A percentile compares a stretch with the other conserved stretches of the same genome.
Evolutionary conservation across 1,140 invertebrate genomes (phyloP).

Genomic region (Augochlora pura): DNA sequence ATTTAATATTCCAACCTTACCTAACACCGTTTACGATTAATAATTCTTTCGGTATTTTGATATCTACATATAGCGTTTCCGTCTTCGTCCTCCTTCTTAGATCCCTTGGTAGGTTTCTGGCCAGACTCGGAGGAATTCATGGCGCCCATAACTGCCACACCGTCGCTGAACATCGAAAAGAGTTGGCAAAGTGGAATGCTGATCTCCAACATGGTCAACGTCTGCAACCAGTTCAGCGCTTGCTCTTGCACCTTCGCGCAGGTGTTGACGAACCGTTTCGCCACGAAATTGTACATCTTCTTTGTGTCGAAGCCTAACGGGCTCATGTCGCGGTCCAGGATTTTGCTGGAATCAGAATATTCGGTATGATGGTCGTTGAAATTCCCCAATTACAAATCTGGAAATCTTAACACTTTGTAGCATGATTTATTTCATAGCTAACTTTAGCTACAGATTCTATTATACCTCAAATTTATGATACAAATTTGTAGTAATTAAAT

Average conservation of each 20-base stretch:
- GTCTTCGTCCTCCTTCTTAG: constrained; percentile 70
- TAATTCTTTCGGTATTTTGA: constrained; percentile 5
- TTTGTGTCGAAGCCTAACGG: constrained; percentile 95
- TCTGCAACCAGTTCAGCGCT: constrained; percentile 97
- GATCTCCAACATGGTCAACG: constrained; percentile 93
- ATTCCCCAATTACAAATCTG: too few relatives aligned
- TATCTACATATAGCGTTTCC: constrained; percentile 82
- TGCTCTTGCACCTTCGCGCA: constrained; percentile 94
- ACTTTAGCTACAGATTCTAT: too few relatives aligned
- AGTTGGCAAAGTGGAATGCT: constrained; percentile 91
- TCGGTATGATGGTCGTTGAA: too few relatives aligned
- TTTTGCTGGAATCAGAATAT: constrained; percentile 86
- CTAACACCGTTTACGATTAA: too few relatives aligned
- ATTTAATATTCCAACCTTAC: too few relatives aligned
- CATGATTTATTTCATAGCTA: too few relatives aligned
- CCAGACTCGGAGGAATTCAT: constrained; percentile 77
- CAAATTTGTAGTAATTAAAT: too few relatives aligned
- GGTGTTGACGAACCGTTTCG: constrained; percentile 91
- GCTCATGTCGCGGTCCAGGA: constrained; percentile 97
- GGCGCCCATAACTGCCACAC: constrained; percentile 85
- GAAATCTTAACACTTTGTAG: too few relatives aligned
- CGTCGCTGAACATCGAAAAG: constrained; percentile 93
- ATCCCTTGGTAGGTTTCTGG: constrained; percentile 77
- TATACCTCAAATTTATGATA: too few relatives aligned
- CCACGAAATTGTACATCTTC: constrained; percentile 97